Base-by-base conservation (phyloP, 1,140 invertebrate genomes). In the Hylyphantes graminicola region DNA sequence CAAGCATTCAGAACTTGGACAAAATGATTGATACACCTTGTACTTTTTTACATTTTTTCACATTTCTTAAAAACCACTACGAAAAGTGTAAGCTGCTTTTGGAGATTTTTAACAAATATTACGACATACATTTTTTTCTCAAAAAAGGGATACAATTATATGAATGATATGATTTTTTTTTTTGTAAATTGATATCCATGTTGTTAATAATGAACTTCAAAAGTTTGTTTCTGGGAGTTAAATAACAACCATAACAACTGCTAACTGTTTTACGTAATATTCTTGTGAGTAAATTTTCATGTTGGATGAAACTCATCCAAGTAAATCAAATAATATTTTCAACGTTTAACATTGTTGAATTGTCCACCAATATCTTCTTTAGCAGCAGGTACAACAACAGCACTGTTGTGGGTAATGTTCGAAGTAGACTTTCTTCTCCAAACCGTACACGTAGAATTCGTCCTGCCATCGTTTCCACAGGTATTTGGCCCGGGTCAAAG, bases 401-500 rank as follows among this genome's bases (percentile, higher is more conserved):
- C 90, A 92, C 57, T 89, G 90, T 85, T 92, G 90, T 15, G 92
- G 92, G 86, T 92, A 92, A 82, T 91, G 89, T n/a, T 91, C 90
- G 10, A 90, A 90, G 86, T 90, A 88, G 6, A 92, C 90, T 87
- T 89, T 89, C 73, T 91, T 89, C 78, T 92, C 91, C 61, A 90
- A 88, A 15, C 92, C 92, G 87, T 91, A 92, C 11, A 92, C 89
- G 87, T 89, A 91, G 87, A 90, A 92, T 53, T 88, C 87, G 0
- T 89, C 89, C 9, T 88, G 76, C 70, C 88, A 85, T n/a, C 88
- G 86, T 85, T 91, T 90, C 89, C 90, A 92, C 51, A 87, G 87
- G 87, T 92, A 92, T 51, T 87, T 86, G 10, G 90, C 89, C 81
- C 90, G 88, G 0, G 90, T 90, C 48, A 92, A 89, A 0, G 92